A percentile compares a stretch with the other conserved stretches of the same genome.
phyloP scores from a whole-genome alignment of 2,888 invertebrate genomes.

The Cheilosia pagana region DNA sequence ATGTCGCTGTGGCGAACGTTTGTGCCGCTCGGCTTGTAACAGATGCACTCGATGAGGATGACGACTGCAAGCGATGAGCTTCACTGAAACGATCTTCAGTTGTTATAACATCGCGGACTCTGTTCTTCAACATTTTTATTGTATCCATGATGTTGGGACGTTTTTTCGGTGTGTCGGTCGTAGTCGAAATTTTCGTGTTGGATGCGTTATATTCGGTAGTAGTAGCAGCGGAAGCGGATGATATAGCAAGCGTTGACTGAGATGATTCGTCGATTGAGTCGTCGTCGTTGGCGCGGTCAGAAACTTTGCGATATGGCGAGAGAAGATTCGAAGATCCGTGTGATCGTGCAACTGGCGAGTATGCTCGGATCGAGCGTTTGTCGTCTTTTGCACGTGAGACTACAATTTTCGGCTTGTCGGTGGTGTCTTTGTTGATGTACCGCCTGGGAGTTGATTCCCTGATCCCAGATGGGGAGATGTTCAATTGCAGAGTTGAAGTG shows the following conservation, averaged over 20 bases:
- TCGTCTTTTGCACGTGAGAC: constrained; percentile 47
- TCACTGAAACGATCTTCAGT: constrained; percentile 72
- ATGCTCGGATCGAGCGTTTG: constrained; percentile 6
- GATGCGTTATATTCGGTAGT: constrained; percentile 42
- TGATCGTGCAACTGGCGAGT: constrained; percentile 32
- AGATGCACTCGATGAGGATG: constrained; percentile 50
- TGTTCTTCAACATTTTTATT: constrained; percentile 66
- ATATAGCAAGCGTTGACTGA: constrained; percentile 63
- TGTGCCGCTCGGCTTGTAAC: constrained; percentile 44
- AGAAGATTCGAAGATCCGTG: constrained; percentile 42
- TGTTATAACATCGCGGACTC: constrained; percentile 70
- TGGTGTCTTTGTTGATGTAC: not conserved
- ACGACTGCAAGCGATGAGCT: constrained; percentile 66
- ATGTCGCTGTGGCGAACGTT: constrained; percentile 30
- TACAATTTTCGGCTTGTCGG: constrained; percentile 50
- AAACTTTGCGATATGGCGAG: constrained; percentile 58
- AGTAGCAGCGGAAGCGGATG: constrained; percentile 62
- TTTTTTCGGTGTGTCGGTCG: constrained; percentile 51
- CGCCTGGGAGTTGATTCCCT: constrained; percentile 36
- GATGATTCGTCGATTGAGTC: constrained; percentile 53
- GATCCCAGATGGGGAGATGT: constrained; percentile 61
- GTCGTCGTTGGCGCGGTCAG: constrained; percentile 42
- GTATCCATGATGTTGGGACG: constrained; percentile 72
- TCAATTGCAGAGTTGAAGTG: constrained; percentile 57
- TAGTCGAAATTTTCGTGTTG: constrained; percentile 23